Conservation (phyloP, 1,140 invertebrate genomes). For the Pristionchus pacificus region DNA sequence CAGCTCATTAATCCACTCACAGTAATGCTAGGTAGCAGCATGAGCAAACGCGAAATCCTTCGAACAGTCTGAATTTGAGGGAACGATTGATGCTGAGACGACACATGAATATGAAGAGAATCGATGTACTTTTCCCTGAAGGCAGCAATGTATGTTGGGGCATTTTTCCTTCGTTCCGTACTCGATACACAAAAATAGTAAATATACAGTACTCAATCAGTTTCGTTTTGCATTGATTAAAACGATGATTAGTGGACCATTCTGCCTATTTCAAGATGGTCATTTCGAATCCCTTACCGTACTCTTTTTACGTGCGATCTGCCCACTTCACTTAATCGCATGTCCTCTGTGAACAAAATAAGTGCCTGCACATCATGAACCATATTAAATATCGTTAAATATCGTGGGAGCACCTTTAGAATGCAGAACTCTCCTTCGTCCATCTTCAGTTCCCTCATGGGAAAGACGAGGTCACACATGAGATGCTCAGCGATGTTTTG, state of each 20-base stretch:
- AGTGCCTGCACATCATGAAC: not conserved
- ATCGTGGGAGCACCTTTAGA: conserved; percentile 18
- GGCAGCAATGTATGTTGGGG: too few species aligned
- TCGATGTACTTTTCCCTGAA: conserved; percentile 38
- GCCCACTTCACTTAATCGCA: not conserved
- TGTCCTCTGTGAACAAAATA: not conserved
- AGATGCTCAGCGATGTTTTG: conserved; percentile 33
- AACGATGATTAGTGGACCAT: too few species aligned
- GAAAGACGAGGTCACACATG: conserved; percentile 37
- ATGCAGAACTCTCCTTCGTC: conserved; percentile 40
- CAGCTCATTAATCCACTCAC: not conserved
- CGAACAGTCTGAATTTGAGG: conserved; percentile 13
- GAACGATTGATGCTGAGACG: conserved; percentile 25
- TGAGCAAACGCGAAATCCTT: conserved; percentile 31
- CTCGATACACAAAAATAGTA: too few species aligned
- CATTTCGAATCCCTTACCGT: too few species aligned
- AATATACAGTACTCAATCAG: too few species aligned
- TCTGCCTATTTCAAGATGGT: too few species aligned
- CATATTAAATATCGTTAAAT: too few species aligned
- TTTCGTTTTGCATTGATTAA: too few species aligned
- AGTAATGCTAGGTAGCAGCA: conserved; percentile 33
- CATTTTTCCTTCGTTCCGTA: too few species aligned
- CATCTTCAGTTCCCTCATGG: conserved; percentile 38
- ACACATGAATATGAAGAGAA: conserved; percentile 30
- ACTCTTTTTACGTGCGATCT: not conserved